Base-by-base conservation (phyloP, 2,113 vertebrate species). In the Antigone vipio region DNA sequence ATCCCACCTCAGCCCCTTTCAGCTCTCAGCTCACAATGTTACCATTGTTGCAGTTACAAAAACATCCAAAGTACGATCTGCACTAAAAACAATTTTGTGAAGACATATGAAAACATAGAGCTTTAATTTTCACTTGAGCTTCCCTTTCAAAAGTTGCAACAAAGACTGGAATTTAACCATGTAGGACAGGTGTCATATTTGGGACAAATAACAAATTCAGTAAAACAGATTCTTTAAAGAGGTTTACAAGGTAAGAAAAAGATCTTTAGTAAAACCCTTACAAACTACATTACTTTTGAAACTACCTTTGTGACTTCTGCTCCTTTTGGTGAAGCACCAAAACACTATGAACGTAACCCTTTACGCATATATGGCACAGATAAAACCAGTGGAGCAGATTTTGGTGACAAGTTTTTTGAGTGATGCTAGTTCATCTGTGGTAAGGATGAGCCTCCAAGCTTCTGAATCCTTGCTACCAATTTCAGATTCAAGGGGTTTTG, bases 21-120 rank as follows among this genome's bases (percentile, higher is more conserved):
- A 93, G 42, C 53, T 62, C 50, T 45, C 53, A 73, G 35, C 47
- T 78, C 22, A 86, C 15, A 18, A 18, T 14, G 19, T 60, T 85
- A 80, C 27, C n/a, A 15, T 58, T 73, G 53, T 14, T 74, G 40
- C 62, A 64, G n/a, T 55, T 22, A 78, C 27, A 69, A 74, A 81
- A 47, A 64, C 58, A 76, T 67, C 11, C 17, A n/a, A 91, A 82
- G 26, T 24, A 63, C 0, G 0, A 55, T 14, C 14, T 11, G 24
- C 94, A 91, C 29, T 38, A 68, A 63, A 84, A 76, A 23, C 5
- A 45, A 42, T 60, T 72, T 72, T 35, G 40, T 67, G 56, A 78
- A 89, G 6, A 35, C 35, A 53, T n/a, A 35, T 9, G 34, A 83
- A 87, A 91, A 72, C 9, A 50, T 2, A 68, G 9, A 32, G 27